Base-by-base conservation (phyloP, 1,140 invertebrate genomes). In the Ylistrum balloti region DNA sequence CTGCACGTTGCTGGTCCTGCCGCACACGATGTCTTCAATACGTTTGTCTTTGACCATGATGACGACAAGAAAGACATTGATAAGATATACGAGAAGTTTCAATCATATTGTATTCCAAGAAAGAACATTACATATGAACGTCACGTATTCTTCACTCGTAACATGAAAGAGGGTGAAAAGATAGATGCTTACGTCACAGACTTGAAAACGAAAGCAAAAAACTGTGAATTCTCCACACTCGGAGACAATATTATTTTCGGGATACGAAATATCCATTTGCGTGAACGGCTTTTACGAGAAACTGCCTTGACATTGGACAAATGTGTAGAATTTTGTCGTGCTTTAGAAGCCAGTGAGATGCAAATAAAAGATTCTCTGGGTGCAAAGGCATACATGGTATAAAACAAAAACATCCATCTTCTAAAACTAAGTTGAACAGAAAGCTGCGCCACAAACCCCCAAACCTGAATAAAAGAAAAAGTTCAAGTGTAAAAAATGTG, bases 111-210 rank as follows among this genome's bases (percentile, higher is more conserved):
- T 56, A 88, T 33, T 34, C 86, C 86, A 15, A 74, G 56, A n/a
- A 87, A 90, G 45, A 90, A 90, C 33, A 85, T 45, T 32, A 90
- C 86, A 56, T 87, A 45, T 48, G 86, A 88, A 74, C 15, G 41
- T 32, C 86, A 88, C 48, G 32, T 48, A 48, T 90, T 90, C 38
- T 38, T 32, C 86, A 90, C 89, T 15, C n/a, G 86, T 0, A 22
- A 3, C 20, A 86, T 48, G 45, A 28, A 13, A 38, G 33, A 41
- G 33, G 87, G 87, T 15, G 41, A 90, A 85, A n/a, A n/a, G n/a
- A 90, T 88, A 33, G 90, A 85, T 90, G 38, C 32, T 15, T 88
- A 90, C 0, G 41, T 90, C 3, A 85, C 33, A n/a, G 41, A 90
- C 15, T 17, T 88, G 28, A 32, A 38, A 85, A n/a, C 28, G 0